Base-by-base conservation (phyloP, 2,888 invertebrate genomes). In the Leptinotarsa juncta region DNA sequence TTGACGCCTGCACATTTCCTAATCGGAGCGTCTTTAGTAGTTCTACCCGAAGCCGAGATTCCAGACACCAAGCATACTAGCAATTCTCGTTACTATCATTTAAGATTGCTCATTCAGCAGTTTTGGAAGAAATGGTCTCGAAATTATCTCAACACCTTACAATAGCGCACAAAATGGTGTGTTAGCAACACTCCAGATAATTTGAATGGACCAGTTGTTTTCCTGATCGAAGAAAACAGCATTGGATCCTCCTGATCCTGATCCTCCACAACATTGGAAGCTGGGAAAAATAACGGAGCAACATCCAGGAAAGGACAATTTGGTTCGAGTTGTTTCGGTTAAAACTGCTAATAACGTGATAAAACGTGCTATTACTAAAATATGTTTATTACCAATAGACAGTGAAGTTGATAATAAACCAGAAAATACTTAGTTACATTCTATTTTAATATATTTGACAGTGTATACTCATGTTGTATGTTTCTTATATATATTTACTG, bases 221-320 rank as follows among this genome's bases (percentile, higher is more conserved):
- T 66, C 42, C 42, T 49, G 5, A 50, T 66, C 4, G 49, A 66
- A 16, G 66, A 49, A 12, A 51, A 72, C 20, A 20, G 20, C 20
- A 20, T 20, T 20, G 20, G 20, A 20, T 20, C 20, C 20, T 20
- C 20, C 20, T 20, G 20, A 20, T 20, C 20, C 20, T 20, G 16
- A 55, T 4, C 48, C 66, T 18, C 42, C 57, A 32, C 49, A 57
- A n/a, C 42, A 68, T 16, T 72, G 72, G 72, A 67, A 67, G 3
- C 14, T 67, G 23, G 72, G 68, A 3, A 32, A 50, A 48, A 72
- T 72, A 18, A 4, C 55, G 5, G 57, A 57, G 15, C 65, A 62
- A 10, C 67, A 72, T 68, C 72, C 72, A 14, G 72, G 68, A 60
- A 57, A 42, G 15, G 72, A 72, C 42, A 60, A 68, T n/a, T 50